A percentile compares a stretch with the other conserved stretches of the same genome.
Conservation (phyloP, 2,797 vertebrate species). For the Gallinago nigripennis region DNA sequence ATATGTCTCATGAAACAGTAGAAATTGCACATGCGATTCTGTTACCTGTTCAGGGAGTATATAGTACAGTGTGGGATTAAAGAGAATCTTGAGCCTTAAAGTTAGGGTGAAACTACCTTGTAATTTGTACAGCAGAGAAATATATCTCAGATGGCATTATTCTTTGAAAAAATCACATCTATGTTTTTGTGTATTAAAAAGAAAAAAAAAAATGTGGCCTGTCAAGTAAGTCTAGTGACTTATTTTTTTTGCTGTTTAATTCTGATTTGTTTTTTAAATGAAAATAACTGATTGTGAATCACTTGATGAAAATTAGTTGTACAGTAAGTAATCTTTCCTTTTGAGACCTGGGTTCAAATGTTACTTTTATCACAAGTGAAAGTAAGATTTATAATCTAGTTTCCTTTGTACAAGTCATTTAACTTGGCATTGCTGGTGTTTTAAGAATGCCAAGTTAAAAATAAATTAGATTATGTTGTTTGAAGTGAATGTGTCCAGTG, state of each 20-base stretch:
- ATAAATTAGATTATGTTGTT: background rate
- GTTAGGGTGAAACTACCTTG: background rate
- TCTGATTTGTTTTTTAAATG: background rate
- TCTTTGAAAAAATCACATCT: background rate
- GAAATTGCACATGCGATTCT: background rate
- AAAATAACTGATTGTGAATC: background rate
- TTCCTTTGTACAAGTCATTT: background rate
- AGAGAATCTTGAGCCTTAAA: background rate
- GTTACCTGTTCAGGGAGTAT: background rate
- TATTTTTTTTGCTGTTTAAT: background rate
- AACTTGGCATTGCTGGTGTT: background rate
- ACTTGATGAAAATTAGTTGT: background rate
- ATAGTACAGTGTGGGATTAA: background rate
- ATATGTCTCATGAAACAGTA: background rate
- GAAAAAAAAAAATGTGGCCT: background rate
- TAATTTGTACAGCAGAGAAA: background rate
- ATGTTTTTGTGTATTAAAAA: background rate
- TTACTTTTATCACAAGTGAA: constrained; percentile 21
- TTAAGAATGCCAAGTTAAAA: background rate
- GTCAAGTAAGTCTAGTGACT: background rate
- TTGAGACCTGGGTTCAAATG: constrained; percentile 43
- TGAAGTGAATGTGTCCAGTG: background rate
- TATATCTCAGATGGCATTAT: background rate
- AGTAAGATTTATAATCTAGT: background rate
- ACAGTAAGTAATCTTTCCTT: background rate